Evolutionary conservation across 2,113 vertebrate genomes (phyloP).

Genomic region (Electrona antarctica): DNA sequence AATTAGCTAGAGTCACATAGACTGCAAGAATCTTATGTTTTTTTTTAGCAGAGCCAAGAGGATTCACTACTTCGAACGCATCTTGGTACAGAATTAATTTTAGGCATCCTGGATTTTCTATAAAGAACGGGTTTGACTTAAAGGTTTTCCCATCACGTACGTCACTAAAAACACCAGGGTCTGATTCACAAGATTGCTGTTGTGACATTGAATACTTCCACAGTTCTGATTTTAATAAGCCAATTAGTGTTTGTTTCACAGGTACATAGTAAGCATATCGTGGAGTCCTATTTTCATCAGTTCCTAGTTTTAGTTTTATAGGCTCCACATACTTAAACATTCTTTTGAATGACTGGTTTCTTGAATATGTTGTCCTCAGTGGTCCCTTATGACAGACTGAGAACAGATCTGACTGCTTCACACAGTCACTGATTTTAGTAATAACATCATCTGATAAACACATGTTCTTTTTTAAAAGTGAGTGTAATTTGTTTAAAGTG

Average conservation of each 20-base stretch:
- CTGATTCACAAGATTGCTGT: slow-evolving; percentile 29
- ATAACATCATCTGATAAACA: slow-evolving; percentile 44
- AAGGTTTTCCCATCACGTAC: slow-evolving; percentile 36
- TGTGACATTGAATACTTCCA: slow-evolving; percentile 34
- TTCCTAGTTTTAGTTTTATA: slow-evolving; percentile 33
- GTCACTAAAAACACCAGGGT: slow-evolving; percentile 30
- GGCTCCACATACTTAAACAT: slow-evolving; percentile 43
- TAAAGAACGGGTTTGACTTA: slow-evolving; percentile 34
- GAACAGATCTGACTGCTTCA: slow-evolving; percentile 47
- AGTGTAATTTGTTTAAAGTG: slow-evolving; percentile 41
- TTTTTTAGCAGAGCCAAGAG: slow-evolving; percentile 30
- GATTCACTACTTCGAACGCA: slow-evolving; percentile 45
- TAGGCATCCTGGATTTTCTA: slow-evolving; percentile 48
- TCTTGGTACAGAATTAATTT: slow-evolving; percentile 45
- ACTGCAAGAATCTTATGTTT: slow-evolving; percentile 48
- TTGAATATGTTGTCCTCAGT: slow-evolving; percentile 42
- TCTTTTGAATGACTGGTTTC: slow-evolving; percentile 23
- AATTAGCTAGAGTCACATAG: slow-evolving; percentile 48
- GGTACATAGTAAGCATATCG: slow-evolving; percentile 50
- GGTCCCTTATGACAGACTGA: slow-evolving; percentile 30
- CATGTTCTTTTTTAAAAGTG: slow-evolving; percentile 41
- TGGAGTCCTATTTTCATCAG: slow-evolving; percentile 49
- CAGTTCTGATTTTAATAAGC: slow-evolving; percentile 45
- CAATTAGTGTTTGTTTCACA: slow-evolving; percentile 36
- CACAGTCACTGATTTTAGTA: slow-evolving; percentile 36